A percentile compares a stretch with the other conserved stretches of the same genome.
Evolutionary conservation across 1,140 invertebrate species (phyloP).

Genomic region (Bombus cullumanus): DNA sequence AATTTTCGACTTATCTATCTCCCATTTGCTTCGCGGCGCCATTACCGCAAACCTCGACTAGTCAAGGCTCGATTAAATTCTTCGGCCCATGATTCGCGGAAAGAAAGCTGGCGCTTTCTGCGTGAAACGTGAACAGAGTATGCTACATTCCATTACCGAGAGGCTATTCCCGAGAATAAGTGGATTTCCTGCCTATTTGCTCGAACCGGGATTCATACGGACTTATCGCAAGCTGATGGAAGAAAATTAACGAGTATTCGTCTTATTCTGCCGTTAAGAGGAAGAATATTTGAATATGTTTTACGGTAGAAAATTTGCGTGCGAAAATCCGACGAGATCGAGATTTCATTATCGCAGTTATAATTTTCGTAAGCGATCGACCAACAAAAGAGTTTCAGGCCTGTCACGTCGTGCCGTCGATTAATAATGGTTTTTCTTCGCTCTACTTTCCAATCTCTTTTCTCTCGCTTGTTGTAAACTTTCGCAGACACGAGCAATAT

Average conservation of each 20-base stretch:
- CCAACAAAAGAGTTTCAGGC: too few relatives aligned
- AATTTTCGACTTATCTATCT: neutral
- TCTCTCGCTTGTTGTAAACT: neutral
- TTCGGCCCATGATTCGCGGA: slow-evolving; percentile 48
- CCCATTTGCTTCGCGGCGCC: neutral
- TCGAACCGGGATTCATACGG: neutral
- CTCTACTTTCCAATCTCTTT: neutral
- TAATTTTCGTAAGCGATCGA: too few relatives aligned
- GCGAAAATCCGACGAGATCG: too few relatives aligned
- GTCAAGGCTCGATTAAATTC: slow-evolving; percentile 78
- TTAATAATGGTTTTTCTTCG: too few relatives aligned
- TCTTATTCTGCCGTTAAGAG: too few relatives aligned
- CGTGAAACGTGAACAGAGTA: slow-evolving; percentile 21
- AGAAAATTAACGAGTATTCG: neutral
- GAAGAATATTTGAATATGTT: too few relatives aligned
- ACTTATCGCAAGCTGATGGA: neutral
- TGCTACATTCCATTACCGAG: neutral
- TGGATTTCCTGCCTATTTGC: slow-evolving; percentile 4
- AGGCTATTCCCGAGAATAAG: neutral
- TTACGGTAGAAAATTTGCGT: too few relatives aligned
- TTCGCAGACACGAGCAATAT: neutral
- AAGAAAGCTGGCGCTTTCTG: slow-evolving; percentile 20
- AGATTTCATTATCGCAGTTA: too few relatives aligned
- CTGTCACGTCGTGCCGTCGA: too few relatives aligned
- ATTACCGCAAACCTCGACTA: slow-evolving; percentile 42